Conservation (phyloP, 2,797 vertebrate genomes). For the Lagorchestes hirsutus region DNA sequence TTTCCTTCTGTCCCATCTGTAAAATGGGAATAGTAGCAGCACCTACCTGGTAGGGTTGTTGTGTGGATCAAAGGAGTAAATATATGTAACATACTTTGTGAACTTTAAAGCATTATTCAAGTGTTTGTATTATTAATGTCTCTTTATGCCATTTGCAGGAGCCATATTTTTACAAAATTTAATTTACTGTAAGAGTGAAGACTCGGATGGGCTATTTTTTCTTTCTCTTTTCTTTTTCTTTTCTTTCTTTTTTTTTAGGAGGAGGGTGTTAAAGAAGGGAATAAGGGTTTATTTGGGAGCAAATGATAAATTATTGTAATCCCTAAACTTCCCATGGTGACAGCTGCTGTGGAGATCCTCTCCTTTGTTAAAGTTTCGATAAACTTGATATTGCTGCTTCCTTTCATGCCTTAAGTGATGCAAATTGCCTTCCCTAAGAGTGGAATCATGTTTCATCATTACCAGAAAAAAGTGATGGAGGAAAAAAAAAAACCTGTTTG, state of each 20-base stretch:
- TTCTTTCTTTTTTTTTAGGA: neutral
- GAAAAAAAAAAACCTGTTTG: conserved; percentile 12
- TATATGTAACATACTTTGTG: neutral
- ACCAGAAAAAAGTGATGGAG: conserved; percentile 28
- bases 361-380: conserved; percentile 34
- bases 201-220: neutral
- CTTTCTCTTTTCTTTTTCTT: too few species aligned
- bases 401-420: conserved; percentile 71
- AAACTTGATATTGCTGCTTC: conserved; percentile 63
- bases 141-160: neutral
- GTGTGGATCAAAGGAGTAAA: neutral
- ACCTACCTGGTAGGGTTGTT: neutral
- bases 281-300: neutral
- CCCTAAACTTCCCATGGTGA: neutral
- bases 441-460: conserved; percentile 16
- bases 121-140: neutral
- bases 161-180: neutral
- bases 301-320: neutral
- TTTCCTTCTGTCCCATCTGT: neutral
- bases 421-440: conserved; percentile 73
- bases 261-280: neutral
- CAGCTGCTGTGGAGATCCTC: neutral
- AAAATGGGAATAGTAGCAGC: too few species aligned
- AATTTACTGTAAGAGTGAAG: neutral
- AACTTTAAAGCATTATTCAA: neutral